Percentiles rank a stretch among this genome's conserved stretches.
These are phyloP conservation scores for Mellilla xanthometata DNA, from an alignment of 2,888 invertebrate species.

Conservation along the genomic window DNA sequence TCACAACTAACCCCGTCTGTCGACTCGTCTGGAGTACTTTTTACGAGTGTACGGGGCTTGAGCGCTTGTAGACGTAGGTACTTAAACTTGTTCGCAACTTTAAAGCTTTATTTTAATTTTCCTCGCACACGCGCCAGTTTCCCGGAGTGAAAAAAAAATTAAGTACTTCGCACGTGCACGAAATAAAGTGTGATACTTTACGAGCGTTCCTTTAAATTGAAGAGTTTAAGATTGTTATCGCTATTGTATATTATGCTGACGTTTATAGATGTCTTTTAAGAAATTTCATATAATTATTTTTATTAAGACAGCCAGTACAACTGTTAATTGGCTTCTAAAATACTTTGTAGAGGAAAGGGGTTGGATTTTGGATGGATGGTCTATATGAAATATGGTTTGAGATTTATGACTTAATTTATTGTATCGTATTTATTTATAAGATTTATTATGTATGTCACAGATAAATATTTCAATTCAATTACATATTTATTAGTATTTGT, in stretches of 20 bases:
- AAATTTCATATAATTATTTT: no score
- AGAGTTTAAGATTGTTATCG: constrained; percentile 40
- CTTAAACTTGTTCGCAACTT: constrained; percentile 72
- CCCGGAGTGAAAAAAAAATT: constrained; percentile 52
- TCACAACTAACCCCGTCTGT: constrained; percentile 62
- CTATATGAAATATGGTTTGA: constrained; percentile 6
- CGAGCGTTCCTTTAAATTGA: constrained; percentile 40
- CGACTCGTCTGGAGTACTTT: constrained; percentile 61
- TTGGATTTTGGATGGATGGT: constrained; percentile 4
- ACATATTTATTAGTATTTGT: no score
- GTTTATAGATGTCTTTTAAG: background rate
- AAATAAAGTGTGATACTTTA: constrained; percentile 63
- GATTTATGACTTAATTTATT: constrained; percentile 9
- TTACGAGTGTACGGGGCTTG: constrained; percentile 45
- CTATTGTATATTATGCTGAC: constrained; percentile 26
- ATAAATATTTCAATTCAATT: no score
- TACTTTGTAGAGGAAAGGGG: constrained; percentile 20
- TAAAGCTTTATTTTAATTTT: constrained; percentile 79
- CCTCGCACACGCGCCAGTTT: constrained; percentile 53
- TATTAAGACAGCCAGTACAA: no score
- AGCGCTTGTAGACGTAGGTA: constrained; percentile 59
- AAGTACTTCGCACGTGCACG: constrained; percentile 61
- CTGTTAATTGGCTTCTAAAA: background rate
- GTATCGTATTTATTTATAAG: no score
- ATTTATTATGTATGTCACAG: no score